Percentiles rank a stretch among this genome's conserved stretches.
These are phyloP conservation scores for Hemitrygon akajei DNA, from an alignment of 2,797 vertebrate genomes.

Conservation along the genomic window DNA sequence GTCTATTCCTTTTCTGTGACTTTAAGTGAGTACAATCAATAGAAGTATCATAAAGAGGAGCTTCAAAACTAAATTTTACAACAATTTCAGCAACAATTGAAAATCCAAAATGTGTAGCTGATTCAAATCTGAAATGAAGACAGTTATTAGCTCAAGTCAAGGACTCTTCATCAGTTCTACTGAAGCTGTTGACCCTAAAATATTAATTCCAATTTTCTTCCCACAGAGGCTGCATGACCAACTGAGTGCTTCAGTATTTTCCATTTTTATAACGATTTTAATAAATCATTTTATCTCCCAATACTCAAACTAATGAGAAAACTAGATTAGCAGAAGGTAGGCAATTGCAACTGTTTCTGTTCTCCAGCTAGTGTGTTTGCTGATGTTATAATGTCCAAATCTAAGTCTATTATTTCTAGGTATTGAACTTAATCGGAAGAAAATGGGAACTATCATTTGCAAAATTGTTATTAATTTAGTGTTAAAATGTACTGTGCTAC, in stretches of 20 bases:
- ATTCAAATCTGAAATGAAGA: too few relatives aligned
- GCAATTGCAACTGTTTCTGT: not conserved
- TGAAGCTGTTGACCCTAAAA: too few relatives aligned
- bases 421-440: not conserved
- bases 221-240: too few relatives aligned
- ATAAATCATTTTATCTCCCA: not conserved
- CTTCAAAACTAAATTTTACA: not conserved
- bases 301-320: not conserved
- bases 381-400: not conserved
- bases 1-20: not conserved
- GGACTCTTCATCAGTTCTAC: too few relatives aligned
- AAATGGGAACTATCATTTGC: not conserved
- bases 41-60: not conserved
- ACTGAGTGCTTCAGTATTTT: too few relatives aligned
- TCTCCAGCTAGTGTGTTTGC: too few relatives aligned
- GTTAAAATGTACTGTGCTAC: not conserved
- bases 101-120: too few relatives aligned
- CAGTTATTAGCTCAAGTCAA: too few relatives aligned
- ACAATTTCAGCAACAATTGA: too few relatives aligned
- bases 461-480: not conserved
- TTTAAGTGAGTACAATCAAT: not conserved
- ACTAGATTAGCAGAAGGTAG: not conserved
- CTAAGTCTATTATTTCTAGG: not conserved
- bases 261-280: not conserved
- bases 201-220: too few relatives aligned